Conservation (phyloP, 2,113 vertebrate genomes). For the Opisthocomus hoazin region DNA sequence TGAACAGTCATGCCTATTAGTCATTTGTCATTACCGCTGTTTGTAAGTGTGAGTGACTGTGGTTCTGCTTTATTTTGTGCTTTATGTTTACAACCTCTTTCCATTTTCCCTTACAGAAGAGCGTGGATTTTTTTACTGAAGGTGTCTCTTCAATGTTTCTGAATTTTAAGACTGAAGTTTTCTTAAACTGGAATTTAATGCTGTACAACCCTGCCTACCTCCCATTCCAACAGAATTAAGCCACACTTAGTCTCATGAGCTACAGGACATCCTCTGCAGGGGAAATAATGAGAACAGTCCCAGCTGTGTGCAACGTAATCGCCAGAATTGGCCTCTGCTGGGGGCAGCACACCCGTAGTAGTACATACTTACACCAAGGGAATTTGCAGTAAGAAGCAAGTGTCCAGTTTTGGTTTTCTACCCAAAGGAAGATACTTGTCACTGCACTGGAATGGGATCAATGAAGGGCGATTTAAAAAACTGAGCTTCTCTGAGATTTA, state of each 20-base stretch:
- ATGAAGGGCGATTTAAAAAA: neutral
- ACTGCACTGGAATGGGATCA: neutral
- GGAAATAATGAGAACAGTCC: neutral
- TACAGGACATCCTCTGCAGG: neutral
- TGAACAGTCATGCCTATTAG: neutral
- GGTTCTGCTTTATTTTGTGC: neutral
- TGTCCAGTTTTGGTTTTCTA: neutral
- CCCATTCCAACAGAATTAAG: neutral
- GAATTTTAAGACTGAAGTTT: neutral
- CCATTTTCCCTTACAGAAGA: neutral
- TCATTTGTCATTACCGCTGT: neutral
- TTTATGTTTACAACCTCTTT: neutral
- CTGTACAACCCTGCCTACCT: neutral
- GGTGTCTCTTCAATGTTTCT: neutral
- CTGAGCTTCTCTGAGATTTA: neutral
- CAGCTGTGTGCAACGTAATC: neutral
- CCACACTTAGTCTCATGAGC: fast-evolving
- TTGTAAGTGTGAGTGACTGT: neutral
- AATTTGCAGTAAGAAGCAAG: neutral
- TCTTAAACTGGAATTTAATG: neutral
- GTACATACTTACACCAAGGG: neutral
- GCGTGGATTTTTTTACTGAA: neutral
- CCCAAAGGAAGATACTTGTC: neutral
- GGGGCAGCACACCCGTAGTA: neutral
- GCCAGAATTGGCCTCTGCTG: neutral